Evolutionary conservation across 2,888 invertebrate genomes (phyloP).

Genomic region (Penaeus monodon): DNA sequence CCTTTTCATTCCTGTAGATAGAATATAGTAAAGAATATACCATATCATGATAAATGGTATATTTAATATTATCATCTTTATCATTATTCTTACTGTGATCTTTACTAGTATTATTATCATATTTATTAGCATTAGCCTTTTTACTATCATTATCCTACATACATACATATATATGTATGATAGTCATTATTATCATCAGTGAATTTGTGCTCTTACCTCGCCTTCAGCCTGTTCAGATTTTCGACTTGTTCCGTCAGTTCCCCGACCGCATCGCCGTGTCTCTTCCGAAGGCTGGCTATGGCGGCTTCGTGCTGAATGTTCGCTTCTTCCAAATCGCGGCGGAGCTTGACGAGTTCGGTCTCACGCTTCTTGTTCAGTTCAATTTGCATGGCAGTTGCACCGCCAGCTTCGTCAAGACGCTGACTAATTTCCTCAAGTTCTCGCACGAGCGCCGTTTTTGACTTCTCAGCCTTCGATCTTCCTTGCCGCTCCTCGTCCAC

Average conservation of each 20-base stretch:
- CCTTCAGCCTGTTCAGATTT: slow-evolving; percentile 91
- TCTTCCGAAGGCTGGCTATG: slow-evolving; percentile 96
- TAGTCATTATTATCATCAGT: slow-evolving; percentile 66
- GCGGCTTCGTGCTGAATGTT: slow-evolving; percentile 99
- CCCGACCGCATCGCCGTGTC: slow-evolving; percentile 98
- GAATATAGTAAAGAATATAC: too few species aligned
- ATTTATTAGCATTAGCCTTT: too few species aligned
- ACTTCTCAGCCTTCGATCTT: slow-evolving; percentile 73
- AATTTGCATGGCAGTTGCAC: slow-evolving; percentile 98
- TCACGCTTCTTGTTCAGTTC: slow-evolving; percentile 99
- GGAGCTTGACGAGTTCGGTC: slow-evolving; percentile 82
- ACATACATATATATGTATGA: too few species aligned
- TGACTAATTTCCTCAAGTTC: slow-evolving; percentile 97
- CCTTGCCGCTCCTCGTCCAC: slow-evolving; percentile 74
- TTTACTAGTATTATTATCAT: too few species aligned
- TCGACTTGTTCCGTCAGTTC: slow-evolving; percentile 99
- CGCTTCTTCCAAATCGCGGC: slow-evolving; percentile 68
- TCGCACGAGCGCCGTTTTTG: slow-evolving; percentile 78
- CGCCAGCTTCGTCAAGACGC: slow-evolving; percentile 98
- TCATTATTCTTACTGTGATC: too few species aligned
- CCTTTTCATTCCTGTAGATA: slow-evolving; percentile 87
- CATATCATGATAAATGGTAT: too few species aligned
- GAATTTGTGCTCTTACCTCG: slow-evolving; percentile 82
- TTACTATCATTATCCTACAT: too few species aligned
- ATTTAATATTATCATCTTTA: too few species aligned